Conservation (phyloP, 2,888 invertebrate species). For the Aromia moschata region DNA sequence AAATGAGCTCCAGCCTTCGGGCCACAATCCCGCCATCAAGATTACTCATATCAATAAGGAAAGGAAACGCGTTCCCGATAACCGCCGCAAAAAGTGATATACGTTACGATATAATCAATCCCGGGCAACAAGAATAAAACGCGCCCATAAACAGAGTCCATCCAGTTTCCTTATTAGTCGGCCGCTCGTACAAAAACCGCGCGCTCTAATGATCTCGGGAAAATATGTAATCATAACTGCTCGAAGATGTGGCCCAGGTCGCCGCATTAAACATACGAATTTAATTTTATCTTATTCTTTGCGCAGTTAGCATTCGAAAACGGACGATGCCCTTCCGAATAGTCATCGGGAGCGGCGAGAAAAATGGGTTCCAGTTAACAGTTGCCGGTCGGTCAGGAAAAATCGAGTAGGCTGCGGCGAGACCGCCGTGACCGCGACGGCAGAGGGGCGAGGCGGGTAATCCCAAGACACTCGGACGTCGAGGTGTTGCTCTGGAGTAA, state of each 20-base stretch:
- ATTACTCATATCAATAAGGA: constrained; percentile 14
- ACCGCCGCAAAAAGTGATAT: constrained; percentile 10
- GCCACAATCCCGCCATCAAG: background rate
- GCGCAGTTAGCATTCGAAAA: constrained; percentile 7
- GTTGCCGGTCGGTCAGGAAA: constrained; percentile 35
- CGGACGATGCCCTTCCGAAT: constrained; percentile 2
- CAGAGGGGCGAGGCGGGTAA: constrained; percentile 37
- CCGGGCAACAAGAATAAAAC: constrained; percentile 27
- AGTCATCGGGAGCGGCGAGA: constrained; percentile 11
- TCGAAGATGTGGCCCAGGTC: constrained; percentile 15
- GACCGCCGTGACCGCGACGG: constrained; percentile 33
- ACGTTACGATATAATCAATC: constrained; percentile 27
- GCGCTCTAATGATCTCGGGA: constrained; percentile 3
- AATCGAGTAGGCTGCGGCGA: constrained; percentile 25
- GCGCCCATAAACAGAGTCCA: constrained; percentile 35
- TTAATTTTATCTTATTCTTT: constrained; percentile 14
- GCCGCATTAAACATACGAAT: background rate
- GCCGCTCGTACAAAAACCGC: constrained; percentile 31
- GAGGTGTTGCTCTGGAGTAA: constrained; percentile 40
- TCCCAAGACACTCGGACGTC: constrained; percentile 38
- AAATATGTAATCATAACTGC: constrained; percentile 38
- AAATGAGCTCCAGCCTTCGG: constrained; percentile 3
- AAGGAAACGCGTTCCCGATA: constrained; percentile 16
- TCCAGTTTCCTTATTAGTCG: constrained; percentile 47
- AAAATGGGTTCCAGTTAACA: constrained; percentile 30